A percentile compares a stretch with the other conserved stretches of the same genome.
Conservation (phyloP, 2,888 invertebrate species). For the Schizaphis graminum region DNA sequence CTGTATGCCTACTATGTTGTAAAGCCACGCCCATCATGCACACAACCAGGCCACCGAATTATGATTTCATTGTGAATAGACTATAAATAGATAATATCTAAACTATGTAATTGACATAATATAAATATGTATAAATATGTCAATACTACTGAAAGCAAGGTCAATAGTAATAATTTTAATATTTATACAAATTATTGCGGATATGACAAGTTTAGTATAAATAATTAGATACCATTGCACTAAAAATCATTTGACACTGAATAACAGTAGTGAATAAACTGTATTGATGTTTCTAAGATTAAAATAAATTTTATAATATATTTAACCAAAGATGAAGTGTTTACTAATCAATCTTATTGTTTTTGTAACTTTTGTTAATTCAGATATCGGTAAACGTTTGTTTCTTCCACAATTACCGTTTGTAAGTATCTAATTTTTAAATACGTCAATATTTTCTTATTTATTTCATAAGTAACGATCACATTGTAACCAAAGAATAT, state of each 20-base stretch:
- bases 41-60: no score
- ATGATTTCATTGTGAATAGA: no score
- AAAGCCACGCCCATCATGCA: no score
- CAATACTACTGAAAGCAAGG: no score
- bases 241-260: not conserved
- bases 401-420: not conserved
- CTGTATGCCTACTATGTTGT: no score
- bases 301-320: not conserved
- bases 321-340: not conserved
- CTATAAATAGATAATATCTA: no score
- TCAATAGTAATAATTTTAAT: no score
- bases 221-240: not conserved
- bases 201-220: not conserved
- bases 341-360: not conserved
- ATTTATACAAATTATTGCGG: no score
- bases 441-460: not conserved
- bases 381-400: not conserved
- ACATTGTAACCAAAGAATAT: not conserved
- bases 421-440: not conserved
- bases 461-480: not conserved
- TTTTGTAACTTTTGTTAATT: not conserved
- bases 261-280: not conserved
- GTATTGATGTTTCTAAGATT: not conserved
- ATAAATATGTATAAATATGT: no score
- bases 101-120: no score